Evolutionary conservation across 2,113 vertebrate genomes (phyloP).

Genomic region (Thinocorus orbignyianus): DNA sequence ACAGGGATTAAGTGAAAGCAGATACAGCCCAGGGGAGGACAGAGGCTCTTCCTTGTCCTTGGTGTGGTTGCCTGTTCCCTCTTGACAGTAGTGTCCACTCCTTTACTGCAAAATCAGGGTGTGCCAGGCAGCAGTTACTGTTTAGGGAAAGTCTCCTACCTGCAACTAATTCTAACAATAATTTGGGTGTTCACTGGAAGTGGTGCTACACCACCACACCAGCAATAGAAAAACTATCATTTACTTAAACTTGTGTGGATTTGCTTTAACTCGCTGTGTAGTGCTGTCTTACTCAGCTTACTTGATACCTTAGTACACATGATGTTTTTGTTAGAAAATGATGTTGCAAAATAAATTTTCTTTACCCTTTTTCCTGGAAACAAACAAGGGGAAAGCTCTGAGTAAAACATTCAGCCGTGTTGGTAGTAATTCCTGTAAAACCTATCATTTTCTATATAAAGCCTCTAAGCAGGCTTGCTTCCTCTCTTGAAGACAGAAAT

Average conservation of each 20-base stretch:
- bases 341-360: background rate
- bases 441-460: background rate
- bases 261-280: background rate
- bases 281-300: background rate
- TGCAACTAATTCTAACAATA: background rate
- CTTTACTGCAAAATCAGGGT: background rate
- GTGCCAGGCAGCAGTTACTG: background rate
- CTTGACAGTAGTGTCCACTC: accelerated
- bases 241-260: background rate
- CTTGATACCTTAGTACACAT: background rate
- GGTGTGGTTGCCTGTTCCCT: background rate
- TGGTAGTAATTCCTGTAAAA: background rate
- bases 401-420: background rate
- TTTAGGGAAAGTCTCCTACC: background rate
- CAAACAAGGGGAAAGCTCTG: background rate
- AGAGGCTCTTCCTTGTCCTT: background rate
- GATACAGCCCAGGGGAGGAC: background rate
- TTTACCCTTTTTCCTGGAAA: background rate
- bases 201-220: background rate
- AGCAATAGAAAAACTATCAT: background rate
- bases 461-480: background rate
- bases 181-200: background rate
- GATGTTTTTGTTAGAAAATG: background rate
- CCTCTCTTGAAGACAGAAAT: background rate
- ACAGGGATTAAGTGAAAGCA: background rate